Conservation (phyloP, 2,113 vertebrate genomes). For the Elgaria multicarinata region DNA sequence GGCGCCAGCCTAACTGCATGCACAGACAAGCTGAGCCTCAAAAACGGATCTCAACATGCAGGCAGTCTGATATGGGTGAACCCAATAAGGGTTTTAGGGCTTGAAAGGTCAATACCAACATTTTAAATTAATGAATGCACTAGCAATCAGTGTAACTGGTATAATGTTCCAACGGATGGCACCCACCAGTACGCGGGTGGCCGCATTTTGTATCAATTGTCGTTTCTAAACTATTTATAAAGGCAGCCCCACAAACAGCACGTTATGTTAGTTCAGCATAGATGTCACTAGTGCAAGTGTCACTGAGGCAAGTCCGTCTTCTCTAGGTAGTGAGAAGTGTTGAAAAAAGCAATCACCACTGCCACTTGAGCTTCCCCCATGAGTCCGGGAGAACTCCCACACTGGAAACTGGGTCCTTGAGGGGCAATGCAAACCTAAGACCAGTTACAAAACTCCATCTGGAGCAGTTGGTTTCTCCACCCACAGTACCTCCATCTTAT, state of each 20-base stretch:
- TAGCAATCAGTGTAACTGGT: neutral
- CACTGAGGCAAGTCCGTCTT: too few species aligned
- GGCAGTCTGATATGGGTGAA: neutral
- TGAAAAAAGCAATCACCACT: too few species aligned
- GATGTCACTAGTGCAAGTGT: too few species aligned
- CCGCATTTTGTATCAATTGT: neutral
- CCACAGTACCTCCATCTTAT: neutral
- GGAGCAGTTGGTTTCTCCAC: neutral
- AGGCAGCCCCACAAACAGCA: neutral
- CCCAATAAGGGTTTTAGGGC: neutral
- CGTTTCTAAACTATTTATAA: neutral
- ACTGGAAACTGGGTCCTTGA: neutral
- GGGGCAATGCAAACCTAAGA: neutral
- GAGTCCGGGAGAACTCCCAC: neutral
- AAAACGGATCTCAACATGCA: neutral
- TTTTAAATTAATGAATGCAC: neutral
- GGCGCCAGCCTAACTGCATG: neutral
- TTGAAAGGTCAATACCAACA: neutral
- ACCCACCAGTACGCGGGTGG: neutral
- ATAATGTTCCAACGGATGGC: neutral
- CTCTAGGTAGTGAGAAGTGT: too few species aligned
- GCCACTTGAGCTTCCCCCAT: neutral
- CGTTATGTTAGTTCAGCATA: neutral
- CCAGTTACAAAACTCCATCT: neutral
- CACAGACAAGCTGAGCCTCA: neutral